These are phyloP conservation scores for Himalopsyche japonica DNA, from an alignment of 2,888 invertebrate genomes.

Conservation along the genomic window DNA sequence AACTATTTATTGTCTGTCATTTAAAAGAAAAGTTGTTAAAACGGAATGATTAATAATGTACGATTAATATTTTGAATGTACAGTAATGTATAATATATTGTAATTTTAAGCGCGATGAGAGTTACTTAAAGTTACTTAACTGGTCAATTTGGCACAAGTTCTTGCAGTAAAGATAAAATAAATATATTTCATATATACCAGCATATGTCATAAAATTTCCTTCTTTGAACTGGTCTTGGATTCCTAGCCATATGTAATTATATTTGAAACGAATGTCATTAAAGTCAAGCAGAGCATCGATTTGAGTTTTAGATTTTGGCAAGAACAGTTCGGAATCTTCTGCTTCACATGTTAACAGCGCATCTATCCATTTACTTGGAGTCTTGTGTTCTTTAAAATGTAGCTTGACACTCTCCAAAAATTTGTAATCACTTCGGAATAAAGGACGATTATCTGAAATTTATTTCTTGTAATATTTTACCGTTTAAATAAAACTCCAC, in stretches of 20 bases:
- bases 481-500: too few relatives aligned
- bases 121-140: too few relatives aligned
- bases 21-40: too few relatives aligned
- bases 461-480: too few relatives aligned
- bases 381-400: neutral
- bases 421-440: neutral
- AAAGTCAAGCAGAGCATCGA: neutral
- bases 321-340: neutral
- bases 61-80: too few relatives aligned
- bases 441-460: too few relatives aligned
- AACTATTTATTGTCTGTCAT: too few relatives aligned
- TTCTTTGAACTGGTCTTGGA: neutral
- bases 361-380: neutral
- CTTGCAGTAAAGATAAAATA: too few relatives aligned
- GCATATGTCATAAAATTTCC: neutral
- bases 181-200: neutral
- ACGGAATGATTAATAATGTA: too few relatives aligned
- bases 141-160: too few relatives aligned
- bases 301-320: neutral
- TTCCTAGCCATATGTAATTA: neutral
- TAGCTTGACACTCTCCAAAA: neutral
- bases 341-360: neutral
- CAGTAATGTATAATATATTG: too few relatives aligned
- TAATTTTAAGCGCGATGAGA: too few relatives aligned
- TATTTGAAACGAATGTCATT: neutral